Percentiles rank a stretch among this genome's conserved stretches.
Conservation (phyloP, 1,140 invertebrate genomes). For the Zaprionus inermis region DNA sequence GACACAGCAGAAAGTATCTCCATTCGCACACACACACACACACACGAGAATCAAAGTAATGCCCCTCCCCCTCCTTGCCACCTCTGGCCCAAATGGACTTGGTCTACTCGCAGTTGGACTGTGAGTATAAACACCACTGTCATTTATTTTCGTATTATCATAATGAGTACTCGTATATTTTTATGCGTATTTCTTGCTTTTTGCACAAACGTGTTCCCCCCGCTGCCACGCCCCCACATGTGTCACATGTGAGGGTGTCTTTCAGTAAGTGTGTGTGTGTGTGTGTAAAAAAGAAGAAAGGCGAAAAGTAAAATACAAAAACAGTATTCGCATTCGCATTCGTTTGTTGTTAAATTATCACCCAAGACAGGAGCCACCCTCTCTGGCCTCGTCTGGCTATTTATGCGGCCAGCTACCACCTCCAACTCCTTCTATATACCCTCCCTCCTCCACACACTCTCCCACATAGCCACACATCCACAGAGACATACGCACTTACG, state of each 20-base stretch:
- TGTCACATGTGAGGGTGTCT: slow-evolving; percentile 46
- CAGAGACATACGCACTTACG: slow-evolving; percentile 10
- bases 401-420: slow-evolving; percentile 56
- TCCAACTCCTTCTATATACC: slow-evolving; percentile 22
- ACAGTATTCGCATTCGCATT: slow-evolving; percentile 68
- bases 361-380: slow-evolving; percentile 60
- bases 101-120: slow-evolving; percentile 32
- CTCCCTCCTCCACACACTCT: neutral
- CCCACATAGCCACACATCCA: neutral
- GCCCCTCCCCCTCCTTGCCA: neutral
- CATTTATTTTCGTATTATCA: slow-evolving; percentile 84
- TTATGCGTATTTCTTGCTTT: slow-evolving; percentile 81
- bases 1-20: neutral
- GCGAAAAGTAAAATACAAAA: slow-evolving; percentile 63
- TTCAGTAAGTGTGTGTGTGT: slow-evolving; percentile 17
- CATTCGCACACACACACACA: neutral
- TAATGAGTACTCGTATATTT: slow-evolving; percentile 83
- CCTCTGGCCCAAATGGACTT: slow-evolving; percentile 15
- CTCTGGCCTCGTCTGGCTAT: slow-evolving; percentile 43
- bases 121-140: slow-evolving; percentile 70
- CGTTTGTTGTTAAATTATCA: slow-evolving; percentile 79
- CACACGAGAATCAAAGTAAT: slow-evolving; percentile 2
- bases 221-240: slow-evolving; percentile 32
- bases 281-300: slow-evolving; percentile 56
- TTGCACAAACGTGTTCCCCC: slow-evolving; percentile 57